A percentile compares a stretch with the other conserved stretches of the same genome.
phyloP scores from a whole-genome alignment of 2,888 invertebrate species.

The Iphiclides podalirius region DNA sequence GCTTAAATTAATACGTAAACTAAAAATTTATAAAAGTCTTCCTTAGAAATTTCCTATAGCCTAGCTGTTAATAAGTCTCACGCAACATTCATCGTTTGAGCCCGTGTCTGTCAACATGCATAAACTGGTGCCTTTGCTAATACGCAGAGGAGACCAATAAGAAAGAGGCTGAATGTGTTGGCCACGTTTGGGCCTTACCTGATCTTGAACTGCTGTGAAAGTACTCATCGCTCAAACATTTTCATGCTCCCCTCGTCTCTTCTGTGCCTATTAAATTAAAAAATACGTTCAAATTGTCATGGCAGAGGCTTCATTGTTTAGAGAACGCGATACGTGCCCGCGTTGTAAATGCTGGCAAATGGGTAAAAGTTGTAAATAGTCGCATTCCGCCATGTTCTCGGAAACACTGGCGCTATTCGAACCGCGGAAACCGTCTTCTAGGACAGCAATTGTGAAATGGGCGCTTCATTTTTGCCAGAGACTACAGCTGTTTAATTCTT shows the following conservation, averaged over 20 bases:
- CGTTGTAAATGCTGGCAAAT: conserved; percentile 72
- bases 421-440: conserved; percentile 7
- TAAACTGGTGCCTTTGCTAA: no score
- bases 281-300: conserved; percentile 38
- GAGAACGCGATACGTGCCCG: conserved; percentile 55
- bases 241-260: neutral
- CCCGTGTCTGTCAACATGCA: no score
- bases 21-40: no score
- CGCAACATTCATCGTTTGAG: no score
- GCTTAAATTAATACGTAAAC: no score
- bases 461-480: neutral
- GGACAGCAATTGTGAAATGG: conserved; percentile 27
- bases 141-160: no score
- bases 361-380: conserved; percentile 77
- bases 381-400: conserved; percentile 69
- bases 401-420: conserved; percentile 64
- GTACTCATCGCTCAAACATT: neutral
- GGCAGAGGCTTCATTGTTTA: conserved; percentile 51
- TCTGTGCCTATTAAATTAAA: conserved; percentile 7
- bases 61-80: no score
- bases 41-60: no score
- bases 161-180: no score
- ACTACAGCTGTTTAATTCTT: neutral
- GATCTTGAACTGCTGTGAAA: neutral
- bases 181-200: neutral